These are phyloP conservation scores for Rhynchonema sp. DNA, from an alignment of 2,888 invertebrate species.

Conservation along the genomic window DNA sequence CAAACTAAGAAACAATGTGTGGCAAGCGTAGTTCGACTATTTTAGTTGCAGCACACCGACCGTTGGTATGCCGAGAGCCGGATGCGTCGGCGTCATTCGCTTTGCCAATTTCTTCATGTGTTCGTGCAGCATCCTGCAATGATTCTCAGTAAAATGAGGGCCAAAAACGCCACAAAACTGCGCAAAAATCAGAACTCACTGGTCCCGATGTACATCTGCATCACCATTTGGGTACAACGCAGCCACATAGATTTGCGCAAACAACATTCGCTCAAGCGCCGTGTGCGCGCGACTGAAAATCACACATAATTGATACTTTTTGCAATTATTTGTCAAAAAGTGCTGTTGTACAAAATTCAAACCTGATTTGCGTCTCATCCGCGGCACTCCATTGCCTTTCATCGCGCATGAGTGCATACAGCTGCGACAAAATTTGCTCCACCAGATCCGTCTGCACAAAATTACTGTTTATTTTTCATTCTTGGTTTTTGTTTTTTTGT, in stretches of 20 bases:
- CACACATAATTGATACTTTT: too few species aligned
- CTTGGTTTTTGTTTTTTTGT: background rate
- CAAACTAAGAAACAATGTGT: too few species aligned
- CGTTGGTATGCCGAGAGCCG: conserved; percentile 58
- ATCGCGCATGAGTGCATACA: conserved; percentile 31
- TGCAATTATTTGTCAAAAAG: too few species aligned
- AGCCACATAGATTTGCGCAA: conserved; percentile 64
- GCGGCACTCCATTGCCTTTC: conserved; percentile 41
- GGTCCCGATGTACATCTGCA: conserved; percentile 73
- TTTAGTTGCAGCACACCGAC: too few species aligned
- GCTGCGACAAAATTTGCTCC: conserved; percentile 48
- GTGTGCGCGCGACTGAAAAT: conserved; percentile 44
- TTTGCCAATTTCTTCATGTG: conserved; percentile 63
- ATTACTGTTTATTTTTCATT: background rate
- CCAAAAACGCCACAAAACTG: background rate
- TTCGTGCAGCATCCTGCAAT: conserved; percentile 54
- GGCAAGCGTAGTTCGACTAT: too few species aligned
- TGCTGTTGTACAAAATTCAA: background rate
- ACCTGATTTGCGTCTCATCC: conserved; percentile 45
- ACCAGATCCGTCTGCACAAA: conserved; percentile 47
- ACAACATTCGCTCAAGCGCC: conserved; percentile 71
- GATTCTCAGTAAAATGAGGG: conserved; percentile 3
- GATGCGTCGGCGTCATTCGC: conserved; percentile 55
- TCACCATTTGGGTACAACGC: conserved; percentile 93
- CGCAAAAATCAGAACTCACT: conserved; percentile 40